Evolutionary conservation across 2,888 invertebrate species (phyloP), one percentile per base, ranked within the genome.

Genomic region (Ganaspis brasiliensis): DNA sequence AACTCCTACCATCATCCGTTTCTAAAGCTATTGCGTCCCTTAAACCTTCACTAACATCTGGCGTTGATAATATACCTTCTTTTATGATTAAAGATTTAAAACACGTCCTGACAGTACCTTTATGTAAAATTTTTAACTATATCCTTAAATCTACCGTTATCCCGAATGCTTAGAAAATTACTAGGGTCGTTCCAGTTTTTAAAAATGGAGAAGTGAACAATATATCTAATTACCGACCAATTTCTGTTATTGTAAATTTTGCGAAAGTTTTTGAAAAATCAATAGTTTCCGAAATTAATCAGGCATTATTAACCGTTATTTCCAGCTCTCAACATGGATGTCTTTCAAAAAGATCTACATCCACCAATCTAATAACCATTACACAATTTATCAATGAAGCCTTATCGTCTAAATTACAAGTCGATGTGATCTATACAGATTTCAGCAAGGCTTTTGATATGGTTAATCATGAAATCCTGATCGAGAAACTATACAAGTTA

Each of bases 371-470:
- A 3, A 19, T 72, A 21, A 56, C 72, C 1, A 79, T 82, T 14
- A 77, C 79, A 8, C 55, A 81, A 37, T 80, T 78, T 75, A 74
- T 84, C n/a, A 75, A 75, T 59, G 31, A 71, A n/a, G 40, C 59
- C 12, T 67, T 85, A 9, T 79, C 82, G 26, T 59, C 56, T 31
- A 45, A 61, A 19, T 16, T 40, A 52, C 76, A 81, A 67, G 78
- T 82, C 10, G 79, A 81, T 67, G 78, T 71, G 2, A 76, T 77
- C 9, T 83, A 83, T 31, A 81, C 79, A 0, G 81, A 80, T 55
- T 82, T 86, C 16, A 61, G 40, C 3, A 84, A 86, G 26, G 85
- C 85, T 3, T 86, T 84, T 70, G 84, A 85, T 72, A 72, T 67
- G 8, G 78, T 86, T 5, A 61, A 77, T 49, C 81, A 83, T 24